phyloP scores from a whole-genome alignment of 2,797 vertebrate genomes.

The Tragelaphus eurycerus region DNA sequence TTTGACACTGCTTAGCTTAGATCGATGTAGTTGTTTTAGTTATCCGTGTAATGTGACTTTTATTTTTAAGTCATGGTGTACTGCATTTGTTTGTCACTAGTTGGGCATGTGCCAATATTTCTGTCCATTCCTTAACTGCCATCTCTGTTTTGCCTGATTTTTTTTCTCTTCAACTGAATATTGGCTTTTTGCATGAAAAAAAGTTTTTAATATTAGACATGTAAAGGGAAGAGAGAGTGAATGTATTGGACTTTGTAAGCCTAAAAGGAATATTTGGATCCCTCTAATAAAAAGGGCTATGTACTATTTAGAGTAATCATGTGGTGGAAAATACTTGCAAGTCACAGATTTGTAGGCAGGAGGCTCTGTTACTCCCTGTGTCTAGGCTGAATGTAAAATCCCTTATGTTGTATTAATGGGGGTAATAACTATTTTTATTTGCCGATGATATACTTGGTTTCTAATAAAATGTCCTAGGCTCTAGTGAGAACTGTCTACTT shows the following conservation, averaged over 20 bases:
- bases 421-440: conserved; percentile 75
- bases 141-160: conserved; percentile 61
- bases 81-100: conserved; percentile 66
- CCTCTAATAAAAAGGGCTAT: conserved; percentile 74
- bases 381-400: conserved; percentile 75
- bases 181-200: conserved; percentile 67
- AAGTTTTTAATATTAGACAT: conserved; percentile 62
- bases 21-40: conserved; percentile 51
- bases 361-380: conserved; percentile 60
- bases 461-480: conserved; percentile 76
- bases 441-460: conserved; percentile 73
- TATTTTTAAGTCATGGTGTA: conserved; percentile 61
- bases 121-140: conserved; percentile 63
- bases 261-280: conserved; percentile 68
- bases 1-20: conserved; percentile 45
- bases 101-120: conserved; percentile 69
- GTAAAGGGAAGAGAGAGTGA: conserved; percentile 70
- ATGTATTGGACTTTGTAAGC: conserved; percentile 71
- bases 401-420: conserved; percentile 69
- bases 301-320: conserved; percentile 52
- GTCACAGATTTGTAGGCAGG: conserved; percentile 60
- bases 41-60: conserved; percentile 66
- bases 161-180: conserved; percentile 52
- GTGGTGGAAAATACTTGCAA: conserved; percentile 61
- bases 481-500: conserved; percentile 73